Conservation (phyloP, 64 coral and sea anemone species). For the Hydrozoanthus tunicans region DNA sequence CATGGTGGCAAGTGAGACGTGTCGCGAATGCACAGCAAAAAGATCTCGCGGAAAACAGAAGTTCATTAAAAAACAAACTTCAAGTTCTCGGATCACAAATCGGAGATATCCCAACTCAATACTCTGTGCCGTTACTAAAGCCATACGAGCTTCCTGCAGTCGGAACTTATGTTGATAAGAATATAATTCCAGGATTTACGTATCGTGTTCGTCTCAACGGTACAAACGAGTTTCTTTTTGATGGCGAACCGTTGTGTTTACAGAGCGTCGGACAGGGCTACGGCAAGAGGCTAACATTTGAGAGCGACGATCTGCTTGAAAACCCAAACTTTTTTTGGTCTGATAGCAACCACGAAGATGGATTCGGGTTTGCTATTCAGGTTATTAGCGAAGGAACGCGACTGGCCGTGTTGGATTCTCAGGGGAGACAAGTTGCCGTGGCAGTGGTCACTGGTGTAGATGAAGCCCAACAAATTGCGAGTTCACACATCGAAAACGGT, state of each 20-base stretch:
- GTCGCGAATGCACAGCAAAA: conserved; percentile 45
- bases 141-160: conserved; percentile 62
- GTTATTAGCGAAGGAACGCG: conserved; percentile 25
- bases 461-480: neutral
- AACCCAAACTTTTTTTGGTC: conserved; percentile 75
- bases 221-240: conserved; percentile 55
- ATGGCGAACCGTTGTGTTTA: conserved; percentile 50
- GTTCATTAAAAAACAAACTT: conserved; percentile 51
- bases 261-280: conserved; percentile 67
- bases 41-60: conserved; percentile 55
- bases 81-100: conserved; percentile 65
- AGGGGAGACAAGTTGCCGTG: neutral
- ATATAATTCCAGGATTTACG: conserved; percentile 59
- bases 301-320: conserved; percentile 66
- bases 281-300: conserved; percentile 66
- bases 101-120: conserved; percentile 87
- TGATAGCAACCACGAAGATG: conserved; percentile 67
- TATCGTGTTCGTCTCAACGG: conserved; percentile 70
- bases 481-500: conserved; percentile 12
- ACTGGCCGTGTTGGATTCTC: conserved; percentile 11
- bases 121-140: conserved; percentile 63
- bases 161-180: conserved; percentile 64
- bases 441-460: neutral
- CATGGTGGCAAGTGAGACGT: conserved; percentile 77
- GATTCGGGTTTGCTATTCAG: conserved; percentile 58